phyloP scores from a whole-genome alignment of 2,888 invertebrate species.

The Machimus rusticus region DNA sequence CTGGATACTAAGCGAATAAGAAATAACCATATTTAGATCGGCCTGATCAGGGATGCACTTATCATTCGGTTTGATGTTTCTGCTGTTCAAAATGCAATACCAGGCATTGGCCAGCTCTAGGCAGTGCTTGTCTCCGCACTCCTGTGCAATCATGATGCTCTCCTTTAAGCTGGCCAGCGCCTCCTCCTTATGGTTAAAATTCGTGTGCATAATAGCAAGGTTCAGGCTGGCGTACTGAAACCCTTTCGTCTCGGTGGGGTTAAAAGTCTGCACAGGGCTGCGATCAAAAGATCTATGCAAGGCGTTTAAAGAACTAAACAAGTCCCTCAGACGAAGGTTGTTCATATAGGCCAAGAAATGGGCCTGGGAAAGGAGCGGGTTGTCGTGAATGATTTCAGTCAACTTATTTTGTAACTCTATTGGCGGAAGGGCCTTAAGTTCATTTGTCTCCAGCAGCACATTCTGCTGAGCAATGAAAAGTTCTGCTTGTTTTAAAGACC shows the following conservation, averaged over 20 bases:
- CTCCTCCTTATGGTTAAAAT: conserved; percentile 76
- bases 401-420: conserved; percentile 73
- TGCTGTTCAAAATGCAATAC: conserved; percentile 70
- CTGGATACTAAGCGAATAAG: conserved; percentile 77
- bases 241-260: conserved; percentile 65
- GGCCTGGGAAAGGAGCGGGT: conserved; percentile 59
- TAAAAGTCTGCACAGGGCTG: conserved; percentile 68
- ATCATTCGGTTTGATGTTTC: conserved; percentile 71
- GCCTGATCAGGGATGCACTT: conserved; percentile 74
- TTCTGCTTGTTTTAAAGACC: conserved; percentile 90
- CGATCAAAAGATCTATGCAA: conserved; percentile 74
- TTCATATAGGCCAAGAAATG: conserved; percentile 92
- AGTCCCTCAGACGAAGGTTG: conserved; percentile 85
- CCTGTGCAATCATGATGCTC: conserved; percentile 86
- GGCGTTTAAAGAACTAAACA: conserved; percentile 63
- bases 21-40: conserved; percentile 74
- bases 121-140: conserved; percentile 85
- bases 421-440: conserved; percentile 79
- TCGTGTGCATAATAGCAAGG: conserved; percentile 85
- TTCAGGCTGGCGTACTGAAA: conserved; percentile 91
- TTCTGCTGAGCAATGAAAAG: conserved; percentile 88
- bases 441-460: conserved; percentile 80
- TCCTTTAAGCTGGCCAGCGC: conserved; percentile 85
- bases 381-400: conserved; percentile 60
- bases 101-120: conserved; percentile 86